phyloP scores from a whole-genome alignment of 1,140 invertebrate genomes.

The Neuroterus valhalla region DNA sequence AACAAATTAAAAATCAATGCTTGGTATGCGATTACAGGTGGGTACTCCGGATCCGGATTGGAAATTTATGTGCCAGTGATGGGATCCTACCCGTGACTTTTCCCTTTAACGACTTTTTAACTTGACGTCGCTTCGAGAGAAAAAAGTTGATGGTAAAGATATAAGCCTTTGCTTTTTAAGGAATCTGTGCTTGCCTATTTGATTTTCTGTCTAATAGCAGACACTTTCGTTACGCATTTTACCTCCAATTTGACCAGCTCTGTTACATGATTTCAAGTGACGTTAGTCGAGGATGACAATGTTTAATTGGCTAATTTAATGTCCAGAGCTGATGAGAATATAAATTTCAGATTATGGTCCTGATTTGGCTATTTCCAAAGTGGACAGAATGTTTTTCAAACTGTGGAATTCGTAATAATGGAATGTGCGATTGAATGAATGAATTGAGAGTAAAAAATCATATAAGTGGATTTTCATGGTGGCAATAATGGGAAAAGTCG shows the following conservation, averaged over 20 bases:
- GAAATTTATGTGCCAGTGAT: slow-evolving; percentile 16
- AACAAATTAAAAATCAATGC: slow-evolving; percentile 13
- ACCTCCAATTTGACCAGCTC: slow-evolving; percentile 8
- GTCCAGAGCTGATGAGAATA: background rate
- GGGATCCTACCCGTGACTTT: background rate
- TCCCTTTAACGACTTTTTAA: slow-evolving; percentile 28
- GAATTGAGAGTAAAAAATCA: too few relatives aligned
- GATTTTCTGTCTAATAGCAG: background rate
- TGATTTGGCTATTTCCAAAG: background rate
- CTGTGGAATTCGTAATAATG: background rate
- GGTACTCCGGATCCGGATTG: slow-evolving; percentile 2
- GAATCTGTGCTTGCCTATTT: slow-evolving; percentile 3
- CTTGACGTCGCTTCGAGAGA: background rate
- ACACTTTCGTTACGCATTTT: slow-evolving; percentile 2
- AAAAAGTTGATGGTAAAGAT: background rate
- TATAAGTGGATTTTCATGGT: too few relatives aligned
- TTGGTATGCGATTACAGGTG: background rate
- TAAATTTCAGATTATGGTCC: background rate
- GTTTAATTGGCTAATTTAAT: slow-evolving; percentile 26
- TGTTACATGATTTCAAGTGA: background rate
- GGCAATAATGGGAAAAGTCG: too few relatives aligned
- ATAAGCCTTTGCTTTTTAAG: background rate
- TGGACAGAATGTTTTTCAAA: background rate
- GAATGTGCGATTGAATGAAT: too few relatives aligned
- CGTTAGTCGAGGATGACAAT: slow-evolving; percentile 17